Base-by-base conservation (phyloP, 2,797 vertebrate genomes). In the Steatocranus sp. region DNA sequence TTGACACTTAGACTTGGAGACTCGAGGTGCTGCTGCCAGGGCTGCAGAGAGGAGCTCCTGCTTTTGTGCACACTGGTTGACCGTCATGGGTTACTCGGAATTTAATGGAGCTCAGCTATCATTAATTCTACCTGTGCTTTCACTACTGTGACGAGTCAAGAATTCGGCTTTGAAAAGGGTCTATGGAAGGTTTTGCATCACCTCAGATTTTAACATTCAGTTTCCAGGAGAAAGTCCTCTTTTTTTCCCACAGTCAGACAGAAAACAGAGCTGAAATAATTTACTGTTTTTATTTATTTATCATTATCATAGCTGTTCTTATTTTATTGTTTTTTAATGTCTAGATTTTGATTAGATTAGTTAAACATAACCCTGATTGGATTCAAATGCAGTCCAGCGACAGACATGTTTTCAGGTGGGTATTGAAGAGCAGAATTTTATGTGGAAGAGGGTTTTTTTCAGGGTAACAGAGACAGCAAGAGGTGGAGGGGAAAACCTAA, bases 1-100 rank as follows among this genome's bases (percentile, higher is more conserved):
- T 87, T n/a, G n/a, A n/a, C n/a, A n/a, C n/a, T 41, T 66, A 90
- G 89, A 93, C 90, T 89, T 81, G 20, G 82, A 91, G 92, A 84
- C 90, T 93, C 88, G 86, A 82, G 81, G 84, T 83, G 68, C 58
- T 38, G 46, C 83, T 76, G 73, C 66, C 80, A 41, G 58, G 38
- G 75, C 81, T 83, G 81, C 76, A 81, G 50, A 79, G 83, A 38
- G 75, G 84, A 86, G 63, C 23, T 32, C 63, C 34, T 53, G 61
- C 36, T 36, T 20, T n/a, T 48, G 61, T 38, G 34, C 32, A 32
- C 49, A 7, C 34, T 23, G 48, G 8, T 23, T 32, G 32, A 18
- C 80, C 38, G 25, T 77, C 58, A 30, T 41, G 73, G 54, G 12
- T 30, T 49, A 30, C 18, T 20, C 6, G 17, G 6, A n/a, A 49